These are phyloP conservation scores for Ophioninae sp. DNA, from an alignment of 2,888 invertebrate species.

Conservation along the genomic window DNA sequence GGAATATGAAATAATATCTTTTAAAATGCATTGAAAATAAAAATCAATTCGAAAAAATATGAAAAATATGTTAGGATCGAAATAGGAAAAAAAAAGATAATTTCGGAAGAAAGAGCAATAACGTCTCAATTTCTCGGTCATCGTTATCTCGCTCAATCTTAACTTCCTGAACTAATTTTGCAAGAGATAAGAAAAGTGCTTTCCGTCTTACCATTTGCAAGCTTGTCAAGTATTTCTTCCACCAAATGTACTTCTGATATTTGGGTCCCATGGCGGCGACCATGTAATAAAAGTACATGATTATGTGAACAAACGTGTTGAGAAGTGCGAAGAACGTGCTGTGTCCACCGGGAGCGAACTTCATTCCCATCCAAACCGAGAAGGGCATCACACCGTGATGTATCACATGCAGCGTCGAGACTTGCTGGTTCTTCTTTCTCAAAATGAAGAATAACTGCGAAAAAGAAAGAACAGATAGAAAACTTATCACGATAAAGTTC, in stretches of 20 bases:
- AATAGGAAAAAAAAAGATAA: too few relatives aligned
- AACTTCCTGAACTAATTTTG: too few relatives aligned
- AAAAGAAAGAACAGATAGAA: background rate
- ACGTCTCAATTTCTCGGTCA: too few relatives aligned
- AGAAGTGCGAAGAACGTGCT: constrained; percentile 97
- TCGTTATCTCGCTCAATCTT: too few relatives aligned
- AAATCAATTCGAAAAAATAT: too few relatives aligned
- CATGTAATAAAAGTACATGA: constrained; percentile 99
- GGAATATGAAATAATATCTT: too few relatives aligned
- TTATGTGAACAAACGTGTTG: constrained; percentile 97
- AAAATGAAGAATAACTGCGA: constrained; percentile 92
- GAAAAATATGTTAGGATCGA: too few relatives aligned
- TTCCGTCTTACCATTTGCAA: constrained; percentile 92
- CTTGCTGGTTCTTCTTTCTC: constrained; percentile 96
- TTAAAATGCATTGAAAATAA: too few relatives aligned
- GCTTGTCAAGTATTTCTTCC: constrained; percentile 97
- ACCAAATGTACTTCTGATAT: constrained; percentile 97
- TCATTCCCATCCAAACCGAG: constrained; percentile 96
- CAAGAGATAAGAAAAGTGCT: background rate
- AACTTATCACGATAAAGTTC: background rate
- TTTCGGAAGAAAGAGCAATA: too few relatives aligned
- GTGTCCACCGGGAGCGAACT: constrained; percentile 98
- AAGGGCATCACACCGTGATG: constrained; percentile 99
- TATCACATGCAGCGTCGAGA: constrained; percentile 96
- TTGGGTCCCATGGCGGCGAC: constrained; percentile 96